Evolutionary conservation across 2,888 invertebrate species (phyloP).

Genomic region (Protonemura montana): DNA sequence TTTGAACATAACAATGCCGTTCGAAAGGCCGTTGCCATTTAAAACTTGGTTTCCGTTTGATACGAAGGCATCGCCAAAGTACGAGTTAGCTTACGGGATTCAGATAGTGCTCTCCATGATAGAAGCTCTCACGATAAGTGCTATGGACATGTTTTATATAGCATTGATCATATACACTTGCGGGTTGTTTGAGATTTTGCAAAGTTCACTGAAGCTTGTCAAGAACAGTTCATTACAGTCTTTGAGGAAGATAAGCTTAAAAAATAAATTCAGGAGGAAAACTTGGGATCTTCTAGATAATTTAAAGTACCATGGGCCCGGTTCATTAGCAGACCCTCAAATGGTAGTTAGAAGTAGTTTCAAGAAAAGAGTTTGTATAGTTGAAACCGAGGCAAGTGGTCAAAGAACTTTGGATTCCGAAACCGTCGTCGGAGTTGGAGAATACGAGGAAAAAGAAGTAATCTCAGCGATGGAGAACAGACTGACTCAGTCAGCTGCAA

Average conservation of each 20-base stretch:
- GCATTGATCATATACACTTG: conserved; percentile 21
- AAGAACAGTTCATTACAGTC: not conserved
- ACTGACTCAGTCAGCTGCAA: not conserved
- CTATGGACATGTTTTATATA: conserved; percentile 14
- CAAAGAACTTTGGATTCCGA: not conserved
- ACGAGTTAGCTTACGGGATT: conserved; percentile 39
- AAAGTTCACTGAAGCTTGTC: not conserved
- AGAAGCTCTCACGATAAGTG: not conserved
- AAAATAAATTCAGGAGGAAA: not conserved
- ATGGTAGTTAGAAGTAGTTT: not conserved
- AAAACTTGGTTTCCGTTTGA: conserved; percentile 14
- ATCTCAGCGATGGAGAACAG: not conserved
- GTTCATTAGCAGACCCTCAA: not conserved
- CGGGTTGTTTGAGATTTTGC: conserved; percentile 21
- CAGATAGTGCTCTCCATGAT: conserved; percentile 7
- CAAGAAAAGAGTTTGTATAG: not conserved
- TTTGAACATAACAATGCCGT: not conserved
- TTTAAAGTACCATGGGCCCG: not conserved
- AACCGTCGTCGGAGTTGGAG: not conserved
- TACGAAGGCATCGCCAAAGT: conserved; percentile 34
- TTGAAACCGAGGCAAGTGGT: not conserved
- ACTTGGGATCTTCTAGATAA: not conserved
- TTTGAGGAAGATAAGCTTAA: not conserved
- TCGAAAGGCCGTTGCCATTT: conserved; percentile 7
- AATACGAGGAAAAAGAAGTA: not conserved